Base-by-base conservation (phyloP, 2,113 vertebrate species). In the Gadus macrocephalus region DNA sequence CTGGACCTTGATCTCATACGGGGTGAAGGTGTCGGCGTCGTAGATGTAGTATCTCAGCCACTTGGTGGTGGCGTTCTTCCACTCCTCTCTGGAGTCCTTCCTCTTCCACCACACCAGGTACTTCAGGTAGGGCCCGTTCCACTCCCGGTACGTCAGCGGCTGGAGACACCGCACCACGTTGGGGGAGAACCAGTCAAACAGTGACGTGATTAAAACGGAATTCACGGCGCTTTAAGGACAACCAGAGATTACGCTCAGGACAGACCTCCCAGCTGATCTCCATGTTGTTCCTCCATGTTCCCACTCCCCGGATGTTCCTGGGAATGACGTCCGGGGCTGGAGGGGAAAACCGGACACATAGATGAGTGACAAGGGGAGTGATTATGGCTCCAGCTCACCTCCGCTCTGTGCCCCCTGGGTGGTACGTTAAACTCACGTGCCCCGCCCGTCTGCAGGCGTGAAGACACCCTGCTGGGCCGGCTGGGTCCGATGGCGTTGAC, bases 241-340 rank as follows among this genome's bases (percentile, higher is more conserved):
- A 7, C 15, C 1, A 20, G 53, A 53, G 12, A 19, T 17, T 35
- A 7, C 62, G 1, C 15, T 15, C 6, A 31, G n/a, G 65, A 5
- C 58, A 49, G 14, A 98, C 96, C 67, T 94, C 96, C 97, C 97
- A 99, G 0, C 95, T 97, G 85, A 98, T 99, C 86, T 96, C 95
- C 96, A 99, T 98, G 88, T 98, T 98, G 85, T 96, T 98, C 81
- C 94, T 95, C 76, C 95, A 94, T 62, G 94, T 95, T 5, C 97
- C 97, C 3, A 92, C 90, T 56, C 96, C 97, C 83, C 94, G 93
- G 49, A 99, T 84, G 15, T 97, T 95, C 0, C 88, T 83, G 0
- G 97, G 97, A 22, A 97, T 95, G 59, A 93, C 86, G 88, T 98
- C 96, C 15, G 97, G 97, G 59, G 95, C 97, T 99, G 88, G 81